Base-by-base conservation (phyloP, 2,113 vertebrate species). In the Larimichthys polyactis region DNA sequence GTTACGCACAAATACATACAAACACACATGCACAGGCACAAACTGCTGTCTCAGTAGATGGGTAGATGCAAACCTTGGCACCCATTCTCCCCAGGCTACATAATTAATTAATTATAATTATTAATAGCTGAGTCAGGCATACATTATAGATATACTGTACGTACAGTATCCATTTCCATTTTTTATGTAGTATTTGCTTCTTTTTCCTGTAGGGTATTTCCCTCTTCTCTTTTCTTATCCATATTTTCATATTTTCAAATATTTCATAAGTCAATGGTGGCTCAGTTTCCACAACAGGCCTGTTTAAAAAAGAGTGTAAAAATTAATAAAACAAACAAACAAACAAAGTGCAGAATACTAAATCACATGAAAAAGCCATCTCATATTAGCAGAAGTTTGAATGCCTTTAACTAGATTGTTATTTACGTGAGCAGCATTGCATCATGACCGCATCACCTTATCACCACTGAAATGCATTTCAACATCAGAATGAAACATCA, bases 41-140 rank as follows among this genome's bases (percentile, higher is more conserved):
- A 65, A 59, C 20, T 73, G 67, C 70, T 75, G 64, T 17, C 43
- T 74, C 70, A 54, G 83, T 22, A 43, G 24, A 79, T 60, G 22
- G 49, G 55, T n/a, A 29, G 36, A 20, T 72, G 84, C 89, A 90
- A 60, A 75, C 44, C 49, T 69, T 57, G 19, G 17, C 36, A 8
- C 36, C 8, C 36, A 7, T 60, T 65, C 70, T 84, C 71, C 51
- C 22, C 46, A 60, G 80, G 66, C 63, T 78, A 20, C 79, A 79
- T 83, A 77, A 84, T 84, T 87, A 68, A 87, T 83, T 27, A 27
- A 27, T 27, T 27, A 79, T 83, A 77, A 84, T 82, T 87, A 68
- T 86, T 83, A 24, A 19, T 8, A 67, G 71, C 75, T 63, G 60
- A 80, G 55, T 62, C 57, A 75, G 11, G 57, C 65, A 80, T 82